Conservation (phyloP, 2,888 invertebrate genomes). For the Callimorpha dominula region DNA sequence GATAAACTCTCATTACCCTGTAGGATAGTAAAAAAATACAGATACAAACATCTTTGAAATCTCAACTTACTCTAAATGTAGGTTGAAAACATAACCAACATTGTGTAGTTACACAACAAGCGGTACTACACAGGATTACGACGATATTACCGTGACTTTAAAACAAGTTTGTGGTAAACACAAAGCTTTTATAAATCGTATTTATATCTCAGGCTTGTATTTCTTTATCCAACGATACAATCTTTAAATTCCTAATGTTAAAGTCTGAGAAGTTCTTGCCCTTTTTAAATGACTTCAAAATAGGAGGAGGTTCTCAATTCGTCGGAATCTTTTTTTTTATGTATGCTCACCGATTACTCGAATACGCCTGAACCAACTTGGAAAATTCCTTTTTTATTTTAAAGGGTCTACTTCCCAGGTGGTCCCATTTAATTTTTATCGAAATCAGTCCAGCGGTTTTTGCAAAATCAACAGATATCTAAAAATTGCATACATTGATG, state of each 20-base stretch:
- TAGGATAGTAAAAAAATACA: neutral
- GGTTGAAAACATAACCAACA: neutral
- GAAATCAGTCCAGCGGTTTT: too few relatives aligned
- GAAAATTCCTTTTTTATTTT: too few relatives aligned
- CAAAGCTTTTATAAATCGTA: neutral
- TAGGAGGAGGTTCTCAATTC: too few relatives aligned
- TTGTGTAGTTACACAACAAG: neutral
- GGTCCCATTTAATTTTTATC: too few relatives aligned
- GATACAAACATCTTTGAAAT: neutral
- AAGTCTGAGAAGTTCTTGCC: neutral
- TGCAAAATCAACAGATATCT: too few relatives aligned
- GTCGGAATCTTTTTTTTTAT: too few relatives aligned
- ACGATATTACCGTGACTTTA: neutral
- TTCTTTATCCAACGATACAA: neutral
- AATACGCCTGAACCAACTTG: too few relatives aligned
- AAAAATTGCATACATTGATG: too few relatives aligned
- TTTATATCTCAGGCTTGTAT: neutral
- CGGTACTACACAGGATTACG: neutral
- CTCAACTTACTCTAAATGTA: neutral
- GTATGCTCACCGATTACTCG: too few relatives aligned
- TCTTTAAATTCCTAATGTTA: neutral
- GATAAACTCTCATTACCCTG: too few relatives aligned
- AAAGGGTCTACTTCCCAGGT: too few relatives aligned
- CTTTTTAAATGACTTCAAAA: too few relatives aligned
- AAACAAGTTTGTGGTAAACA: neutral